A percentile compares a stretch with the other conserved stretches of the same genome.
Evolutionary conservation across 2,888 invertebrate genomes (phyloP).

Genomic region (Ptilodon capucinus): DNA sequence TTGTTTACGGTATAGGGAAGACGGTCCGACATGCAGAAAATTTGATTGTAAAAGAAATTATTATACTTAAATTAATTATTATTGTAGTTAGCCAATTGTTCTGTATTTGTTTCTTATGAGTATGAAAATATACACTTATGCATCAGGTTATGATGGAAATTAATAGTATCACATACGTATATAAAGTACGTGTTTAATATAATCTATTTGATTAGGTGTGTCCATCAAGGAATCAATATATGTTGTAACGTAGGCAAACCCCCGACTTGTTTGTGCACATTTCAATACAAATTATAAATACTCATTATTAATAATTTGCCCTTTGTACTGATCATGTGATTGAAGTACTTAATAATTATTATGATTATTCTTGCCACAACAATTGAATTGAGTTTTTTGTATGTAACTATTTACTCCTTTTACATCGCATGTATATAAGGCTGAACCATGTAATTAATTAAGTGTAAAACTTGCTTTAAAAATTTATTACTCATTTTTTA

Average conservation of each 20-base stretch:
- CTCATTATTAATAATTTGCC: conserved; percentile 43
- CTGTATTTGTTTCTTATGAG: conserved; percentile 39
- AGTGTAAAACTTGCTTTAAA: conserved; percentile 51
- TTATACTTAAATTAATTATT: too few species aligned
- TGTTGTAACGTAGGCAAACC: not conserved
- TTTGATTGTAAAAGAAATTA: conserved; percentile 26
- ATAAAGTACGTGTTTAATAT: too few species aligned
- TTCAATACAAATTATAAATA: not conserved
- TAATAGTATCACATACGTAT: too few species aligned
- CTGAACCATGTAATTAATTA: conserved; percentile 57
- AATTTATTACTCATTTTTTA: conserved; percentile 18
- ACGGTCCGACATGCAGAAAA: not conserved
- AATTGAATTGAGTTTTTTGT: conserved; percentile 47
- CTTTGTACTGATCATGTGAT: conserved; percentile 52
- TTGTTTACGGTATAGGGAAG: conserved; percentile 6
- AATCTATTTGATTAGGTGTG: not conserved
- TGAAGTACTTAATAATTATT: conserved; percentile 72
- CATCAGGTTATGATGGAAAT: too few species aligned
- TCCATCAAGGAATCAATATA: too few species aligned
- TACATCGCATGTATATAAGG: conserved; percentile 67
- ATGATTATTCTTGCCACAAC: conserved; percentile 43
- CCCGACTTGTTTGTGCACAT: not conserved
- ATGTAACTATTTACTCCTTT: conserved; percentile 44
- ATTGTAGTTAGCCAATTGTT: conserved; percentile 74
- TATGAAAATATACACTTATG: too few species aligned